Conservation (phyloP, 2,888 invertebrate genomes). For the Eretmocerus hayati region DNA sequence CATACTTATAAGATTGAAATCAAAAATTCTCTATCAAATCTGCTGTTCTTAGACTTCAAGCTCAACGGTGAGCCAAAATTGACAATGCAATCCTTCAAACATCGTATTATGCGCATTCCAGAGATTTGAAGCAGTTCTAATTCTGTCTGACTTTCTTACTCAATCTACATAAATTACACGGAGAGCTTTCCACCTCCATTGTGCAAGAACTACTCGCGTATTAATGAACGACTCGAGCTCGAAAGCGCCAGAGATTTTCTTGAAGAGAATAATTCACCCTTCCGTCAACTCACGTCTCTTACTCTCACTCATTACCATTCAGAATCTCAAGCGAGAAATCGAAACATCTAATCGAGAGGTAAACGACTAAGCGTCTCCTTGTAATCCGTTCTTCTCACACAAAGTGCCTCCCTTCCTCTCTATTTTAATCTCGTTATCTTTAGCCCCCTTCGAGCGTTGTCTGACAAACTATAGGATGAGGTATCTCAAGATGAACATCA, state of each 20-base stretch:
- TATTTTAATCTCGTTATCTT: conserved; percentile 12
- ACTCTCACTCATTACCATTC: conserved; percentile 1
- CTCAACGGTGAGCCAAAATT: too few relatives aligned
- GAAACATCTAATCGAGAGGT: conserved; percentile 16
- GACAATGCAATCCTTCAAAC: too few relatives aligned
- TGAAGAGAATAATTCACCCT: background rate
- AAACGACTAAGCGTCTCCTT: conserved; percentile 1
- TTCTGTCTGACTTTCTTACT: too few relatives aligned
- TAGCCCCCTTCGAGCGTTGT: background rate
- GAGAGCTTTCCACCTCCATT: background rate
- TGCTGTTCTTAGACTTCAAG: too few relatives aligned
- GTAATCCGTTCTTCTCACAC: conserved; percentile 10
- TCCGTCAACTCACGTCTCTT: background rate
- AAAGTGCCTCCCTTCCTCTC: background rate
- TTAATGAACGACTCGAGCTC: conserved; percentile 4
- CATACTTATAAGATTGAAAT: too few relatives aligned
- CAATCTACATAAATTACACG: background rate
- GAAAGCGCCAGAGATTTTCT: background rate
- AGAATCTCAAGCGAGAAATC: conserved; percentile 9
- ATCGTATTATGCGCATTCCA: too few relatives aligned
- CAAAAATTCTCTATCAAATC: too few relatives aligned
- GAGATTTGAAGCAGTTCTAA: too few relatives aligned
- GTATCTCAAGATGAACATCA: background rate
- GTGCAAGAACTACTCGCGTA: background rate
- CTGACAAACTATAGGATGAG: background rate